These are phyloP conservation scores for Dicroscelio sp. DNA, from an alignment of 2,888 invertebrate species.

Conservation along the genomic window DNA sequence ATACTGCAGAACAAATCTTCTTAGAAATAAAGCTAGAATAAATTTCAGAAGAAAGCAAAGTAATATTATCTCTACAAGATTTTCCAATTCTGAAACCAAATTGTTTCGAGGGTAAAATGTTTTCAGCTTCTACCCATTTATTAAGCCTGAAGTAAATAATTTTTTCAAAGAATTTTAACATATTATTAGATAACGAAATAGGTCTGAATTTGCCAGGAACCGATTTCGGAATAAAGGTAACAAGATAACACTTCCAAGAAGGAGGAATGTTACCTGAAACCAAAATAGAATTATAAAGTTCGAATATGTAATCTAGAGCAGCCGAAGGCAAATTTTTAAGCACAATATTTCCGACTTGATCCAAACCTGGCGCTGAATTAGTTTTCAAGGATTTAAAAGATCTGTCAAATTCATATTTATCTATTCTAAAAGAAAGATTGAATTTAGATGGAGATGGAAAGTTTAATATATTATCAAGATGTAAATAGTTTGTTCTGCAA, in stretches of 20 bases:
- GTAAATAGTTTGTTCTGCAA: no score
- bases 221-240: not conserved
- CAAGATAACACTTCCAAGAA: not conserved
- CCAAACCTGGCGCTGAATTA: conserved; percentile 6
- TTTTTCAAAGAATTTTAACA: not conserved
- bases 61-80: conserved; percentile 20
- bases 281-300: not conserved
- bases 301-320: not conserved
- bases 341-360: not conserved
- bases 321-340: not conserved
- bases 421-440: not conserved
- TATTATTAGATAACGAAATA: not conserved
- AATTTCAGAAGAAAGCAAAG: not conserved
- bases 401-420: not conserved
- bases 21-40: not conserved
- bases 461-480: not conserved
- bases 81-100: not conserved
- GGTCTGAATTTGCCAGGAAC: not conserved
- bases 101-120: not conserved
- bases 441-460: not conserved
- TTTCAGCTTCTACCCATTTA: not conserved
- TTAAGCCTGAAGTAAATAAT: not conserved
- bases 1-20: not conserved
- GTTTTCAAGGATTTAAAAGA: not conserved
- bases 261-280: not conserved